Evolutionary conservation across 92 coral and sea anemone species (phyloP).

Genomic region (Phenganax stokvisi): DNA sequence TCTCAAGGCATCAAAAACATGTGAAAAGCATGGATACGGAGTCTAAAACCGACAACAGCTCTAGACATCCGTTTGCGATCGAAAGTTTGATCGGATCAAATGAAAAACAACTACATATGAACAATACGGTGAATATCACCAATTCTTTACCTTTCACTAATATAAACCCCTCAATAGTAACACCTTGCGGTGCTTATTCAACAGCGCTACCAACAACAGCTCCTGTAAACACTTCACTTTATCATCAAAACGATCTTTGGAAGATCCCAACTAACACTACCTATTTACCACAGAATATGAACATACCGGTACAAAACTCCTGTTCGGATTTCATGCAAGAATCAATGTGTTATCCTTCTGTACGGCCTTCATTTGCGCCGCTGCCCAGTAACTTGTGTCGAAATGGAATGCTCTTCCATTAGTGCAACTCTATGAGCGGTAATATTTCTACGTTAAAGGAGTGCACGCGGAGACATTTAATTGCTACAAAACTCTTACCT

Average conservation of each 20-base stretch:
- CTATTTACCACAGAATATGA: constrained; percentile 28
- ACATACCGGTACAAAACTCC: constrained; percentile 17
- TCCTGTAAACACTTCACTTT: background rate
- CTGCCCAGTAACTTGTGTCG: constrained; percentile 21
- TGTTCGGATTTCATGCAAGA: constrained; percentile 34
- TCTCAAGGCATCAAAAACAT: background rate
- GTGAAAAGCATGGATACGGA: constrained; percentile 7
- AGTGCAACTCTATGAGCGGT: background rate
- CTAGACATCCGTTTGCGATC: constrained; percentile 82
- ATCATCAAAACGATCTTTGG: constrained; percentile 40
- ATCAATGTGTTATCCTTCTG: constrained; percentile 26
- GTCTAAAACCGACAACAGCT: constrained; percentile 11
- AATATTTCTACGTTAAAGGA: background rate
- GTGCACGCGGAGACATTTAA: background rate
- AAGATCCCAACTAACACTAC: constrained; percentile 21
- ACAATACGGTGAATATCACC: background rate
- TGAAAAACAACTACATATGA: constrained; percentile 25
- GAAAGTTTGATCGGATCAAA: constrained; percentile 78
- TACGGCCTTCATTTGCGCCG: constrained; percentile 31
- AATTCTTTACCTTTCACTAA: background rate
- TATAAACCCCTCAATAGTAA: constrained; percentile 5
- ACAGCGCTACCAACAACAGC: background rate
- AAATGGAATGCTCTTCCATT: constrained; percentile 34
- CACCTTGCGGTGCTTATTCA: constrained; percentile 32
- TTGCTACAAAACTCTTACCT: too few species aligned